Conservation (phyloP, 2,113 vertebrate genomes). For the Bungarus multicinctus region DNA sequence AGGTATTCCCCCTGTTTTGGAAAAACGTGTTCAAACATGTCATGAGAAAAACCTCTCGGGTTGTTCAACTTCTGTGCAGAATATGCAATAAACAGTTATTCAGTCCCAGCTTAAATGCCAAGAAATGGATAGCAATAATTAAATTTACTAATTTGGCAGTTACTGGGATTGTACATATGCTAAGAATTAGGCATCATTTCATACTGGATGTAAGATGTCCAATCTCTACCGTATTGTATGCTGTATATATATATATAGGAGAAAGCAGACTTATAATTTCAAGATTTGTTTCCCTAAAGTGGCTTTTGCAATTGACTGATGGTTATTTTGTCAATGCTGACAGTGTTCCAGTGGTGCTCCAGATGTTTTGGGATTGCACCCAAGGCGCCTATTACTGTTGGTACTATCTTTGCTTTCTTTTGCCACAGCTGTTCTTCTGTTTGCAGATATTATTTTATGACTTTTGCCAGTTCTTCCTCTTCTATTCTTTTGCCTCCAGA, state of each 20-base stretch:
- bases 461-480: background rate
- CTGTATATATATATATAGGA: no score
- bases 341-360: background rate
- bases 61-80: background rate
- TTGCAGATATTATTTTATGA: background rate
- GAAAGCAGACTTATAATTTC: slow-evolving; percentile 8
- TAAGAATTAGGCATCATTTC: background rate
- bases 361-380: background rate
- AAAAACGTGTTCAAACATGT: background rate
- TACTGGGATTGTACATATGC: background rate
- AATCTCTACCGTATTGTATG: background rate
- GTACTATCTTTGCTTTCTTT: background rate
- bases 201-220: background rate
- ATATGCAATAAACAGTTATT: background rate
- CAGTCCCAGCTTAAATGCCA: background rate
- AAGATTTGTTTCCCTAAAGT: background rate
- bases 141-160: background rate
- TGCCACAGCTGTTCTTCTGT: background rate
- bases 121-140: background rate
- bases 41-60: background rate
- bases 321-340: background rate
- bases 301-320: slow-evolving; percentile 1
- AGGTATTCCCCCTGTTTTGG: background rate
- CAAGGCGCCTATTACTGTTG: background rate
- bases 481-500: background rate